phyloP scores from a whole-genome alignment of 37 sponge, comb jelly and placozoan species.

The Beroe ovata region DNA sequence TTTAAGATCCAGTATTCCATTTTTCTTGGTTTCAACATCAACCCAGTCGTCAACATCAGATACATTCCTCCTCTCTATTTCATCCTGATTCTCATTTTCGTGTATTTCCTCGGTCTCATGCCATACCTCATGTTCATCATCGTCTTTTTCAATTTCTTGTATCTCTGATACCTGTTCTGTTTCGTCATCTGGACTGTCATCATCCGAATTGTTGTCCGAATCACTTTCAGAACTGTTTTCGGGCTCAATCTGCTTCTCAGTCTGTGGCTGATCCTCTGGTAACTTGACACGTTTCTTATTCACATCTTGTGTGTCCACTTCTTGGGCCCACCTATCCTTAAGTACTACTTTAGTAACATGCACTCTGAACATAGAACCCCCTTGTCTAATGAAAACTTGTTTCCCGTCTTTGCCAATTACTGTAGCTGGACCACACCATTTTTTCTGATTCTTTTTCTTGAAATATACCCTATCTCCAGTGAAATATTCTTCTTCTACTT shows the following conservation, averaged over 20 bases:
- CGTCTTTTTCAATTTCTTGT: too few species aligned
- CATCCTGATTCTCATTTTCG: background rate
- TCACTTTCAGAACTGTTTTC: background rate
- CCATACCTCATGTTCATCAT: background rate
- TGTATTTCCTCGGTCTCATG: too few species aligned
- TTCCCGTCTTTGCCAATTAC: background rate
- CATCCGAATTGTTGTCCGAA: background rate
- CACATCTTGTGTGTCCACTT: background rate
- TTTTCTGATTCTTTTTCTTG: background rate
- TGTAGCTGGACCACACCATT: background rate
- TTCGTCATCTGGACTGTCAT: background rate
- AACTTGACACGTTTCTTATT: too few species aligned
- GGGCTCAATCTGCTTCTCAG: background rate
- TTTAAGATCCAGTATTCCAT: background rate
- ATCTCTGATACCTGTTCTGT: background rate
- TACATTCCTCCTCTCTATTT: background rate
- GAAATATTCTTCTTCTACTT: background rate
- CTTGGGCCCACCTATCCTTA: too few species aligned
- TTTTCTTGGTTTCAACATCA: background rate
- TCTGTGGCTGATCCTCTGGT: too few species aligned
- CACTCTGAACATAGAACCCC: background rate
- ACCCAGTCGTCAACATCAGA: background rate
- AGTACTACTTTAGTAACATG: background rate
- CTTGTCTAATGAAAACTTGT: background rate
- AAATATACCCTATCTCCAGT: background rate